Evolutionary conservation across 2,888 invertebrate species (phyloP).

Genomic region (Elysia crispata): DNA sequence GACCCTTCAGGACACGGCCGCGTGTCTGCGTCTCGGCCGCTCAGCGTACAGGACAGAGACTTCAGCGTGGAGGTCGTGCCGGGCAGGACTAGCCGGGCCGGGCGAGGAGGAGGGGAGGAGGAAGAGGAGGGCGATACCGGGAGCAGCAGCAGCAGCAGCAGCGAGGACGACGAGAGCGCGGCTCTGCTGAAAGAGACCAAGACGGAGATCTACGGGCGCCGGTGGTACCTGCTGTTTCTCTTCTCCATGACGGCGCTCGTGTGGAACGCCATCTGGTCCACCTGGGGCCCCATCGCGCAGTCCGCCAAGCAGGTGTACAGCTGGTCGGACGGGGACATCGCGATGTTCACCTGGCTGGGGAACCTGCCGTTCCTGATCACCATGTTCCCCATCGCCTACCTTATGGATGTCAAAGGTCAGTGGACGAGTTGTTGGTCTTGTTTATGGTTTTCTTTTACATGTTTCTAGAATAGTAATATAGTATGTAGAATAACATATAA

Average conservation of each 20-base stretch:
- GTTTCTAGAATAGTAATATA: no score
- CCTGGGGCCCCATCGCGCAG: conserved; percentile 57
- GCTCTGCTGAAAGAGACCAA: neutral
- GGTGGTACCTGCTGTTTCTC: conserved; percentile 57
- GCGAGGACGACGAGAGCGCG: neutral
- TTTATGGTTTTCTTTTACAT: no score
- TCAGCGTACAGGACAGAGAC: no score
- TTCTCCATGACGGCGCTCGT: conserved; percentile 49
- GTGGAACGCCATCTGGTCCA: conserved; percentile 54
- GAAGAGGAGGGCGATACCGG: conserved; percentile 18
- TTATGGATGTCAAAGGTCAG: conserved; percentile 56
- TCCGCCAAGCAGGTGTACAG: conserved; percentile 51
- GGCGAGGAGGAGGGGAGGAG: neutral
- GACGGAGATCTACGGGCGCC: conserved; percentile 50
- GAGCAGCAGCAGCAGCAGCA: neutral
- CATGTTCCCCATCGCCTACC: conserved; percentile 53
- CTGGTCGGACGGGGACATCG: conserved; percentile 54
- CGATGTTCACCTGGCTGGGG: conserved; percentile 55
- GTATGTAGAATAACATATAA: no score
- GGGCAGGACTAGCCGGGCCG: no score
- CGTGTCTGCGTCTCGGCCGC: no score
- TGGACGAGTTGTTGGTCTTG: no score
- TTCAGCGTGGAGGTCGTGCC: no score
- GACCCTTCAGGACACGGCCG: no score
- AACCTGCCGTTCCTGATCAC: conserved; percentile 49